These are phyloP conservation scores for Propithecus coquereli DNA, from an alignment of 2,113 vertebrate genomes.

Conservation along the genomic window DNA sequence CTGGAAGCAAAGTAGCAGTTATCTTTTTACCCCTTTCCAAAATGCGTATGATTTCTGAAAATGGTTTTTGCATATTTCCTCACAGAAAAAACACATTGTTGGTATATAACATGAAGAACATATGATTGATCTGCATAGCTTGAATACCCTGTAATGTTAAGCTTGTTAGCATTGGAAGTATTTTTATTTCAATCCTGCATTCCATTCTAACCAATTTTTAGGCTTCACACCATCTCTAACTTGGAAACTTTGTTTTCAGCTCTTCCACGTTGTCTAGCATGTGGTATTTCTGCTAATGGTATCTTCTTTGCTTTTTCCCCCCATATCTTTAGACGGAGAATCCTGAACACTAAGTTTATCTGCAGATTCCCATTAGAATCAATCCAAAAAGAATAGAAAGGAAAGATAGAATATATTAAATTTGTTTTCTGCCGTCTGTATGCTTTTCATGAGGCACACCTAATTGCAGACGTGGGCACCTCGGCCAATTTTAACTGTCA, in stretches of 20 bases:
- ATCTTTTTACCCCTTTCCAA: not conserved
- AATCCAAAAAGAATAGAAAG: not conserved
- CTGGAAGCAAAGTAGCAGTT: conserved; percentile 11
- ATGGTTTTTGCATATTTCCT: not conserved
- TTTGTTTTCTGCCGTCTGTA: not conserved
- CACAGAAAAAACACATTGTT: not conserved
- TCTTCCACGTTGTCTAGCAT: not conserved
- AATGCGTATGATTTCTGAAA: conserved; percentile 13
- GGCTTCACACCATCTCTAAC: not conserved
- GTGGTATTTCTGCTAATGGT: not conserved
- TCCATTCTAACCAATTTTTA: not conserved
- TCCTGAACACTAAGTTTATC: not conserved
- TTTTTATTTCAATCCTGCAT: not conserved
- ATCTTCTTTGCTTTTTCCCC: not conserved
- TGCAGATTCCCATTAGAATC: not conserved
- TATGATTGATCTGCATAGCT: not conserved
- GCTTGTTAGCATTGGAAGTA: not conserved
- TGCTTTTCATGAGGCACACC: not conserved
- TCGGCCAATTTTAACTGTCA: not conserved
- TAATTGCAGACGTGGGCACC: not conserved
- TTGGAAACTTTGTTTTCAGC: not conserved
- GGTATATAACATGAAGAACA: not conserved
- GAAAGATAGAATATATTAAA: not conserved
- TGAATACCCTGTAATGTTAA: not conserved
- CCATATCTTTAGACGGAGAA: not conserved